Conservation (phyloP, 2,888 invertebrate species). For the Caenorhabditis doughertyi region DNA sequence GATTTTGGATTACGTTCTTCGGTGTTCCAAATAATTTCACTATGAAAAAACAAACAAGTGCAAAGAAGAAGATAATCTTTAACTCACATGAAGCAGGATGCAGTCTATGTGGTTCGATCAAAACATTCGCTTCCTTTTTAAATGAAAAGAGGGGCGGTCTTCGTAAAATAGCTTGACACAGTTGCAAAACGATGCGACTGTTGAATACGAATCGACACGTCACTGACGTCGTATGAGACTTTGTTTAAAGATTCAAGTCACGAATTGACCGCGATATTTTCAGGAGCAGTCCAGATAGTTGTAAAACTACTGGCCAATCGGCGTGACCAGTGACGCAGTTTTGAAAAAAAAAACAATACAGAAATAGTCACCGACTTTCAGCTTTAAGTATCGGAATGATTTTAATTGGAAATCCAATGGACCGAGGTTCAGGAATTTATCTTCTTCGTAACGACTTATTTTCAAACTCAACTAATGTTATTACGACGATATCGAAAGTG, state of each 20-base stretch:
- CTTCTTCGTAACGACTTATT: too few relatives aligned
- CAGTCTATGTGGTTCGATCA: slow-evolving; percentile 24
- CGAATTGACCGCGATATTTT: slow-evolving; percentile 42
- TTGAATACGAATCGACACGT: slow-evolving; percentile 44
- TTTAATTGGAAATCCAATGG: slow-evolving; percentile 5
- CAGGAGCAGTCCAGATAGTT: slow-evolving; percentile 10
- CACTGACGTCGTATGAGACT: slow-evolving; percentile 17
- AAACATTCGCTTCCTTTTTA: slow-evolving; percentile 41
- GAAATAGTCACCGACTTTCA: slow-evolving; percentile 26
- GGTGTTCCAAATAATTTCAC: not conserved
- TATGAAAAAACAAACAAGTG: slow-evolving; percentile 15
- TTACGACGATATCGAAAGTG: too few relatives aligned
- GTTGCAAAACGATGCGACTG: slow-evolving; percentile 41
- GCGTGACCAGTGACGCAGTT: slow-evolving; percentile 26
- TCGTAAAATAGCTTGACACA: slow-evolving; percentile 23
- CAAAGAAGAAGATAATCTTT: not conserved
- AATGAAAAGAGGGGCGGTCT: slow-evolving; percentile 41
- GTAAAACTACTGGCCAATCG: slow-evolving; percentile 6
- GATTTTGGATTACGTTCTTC: not conserved
- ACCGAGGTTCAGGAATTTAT: too few relatives aligned
- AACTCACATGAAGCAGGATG: not conserved
- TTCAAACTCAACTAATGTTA: too few relatives aligned
- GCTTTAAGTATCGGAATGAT: not conserved
- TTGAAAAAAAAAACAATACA: slow-evolving; percentile 31
- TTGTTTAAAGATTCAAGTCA: slow-evolving; percentile 37